Percentiles rank a stretch among this genome's conserved stretches.
Conservation (phyloP, 2,888 invertebrate genomes). For the Eudasyphora cyanicolor region DNA sequence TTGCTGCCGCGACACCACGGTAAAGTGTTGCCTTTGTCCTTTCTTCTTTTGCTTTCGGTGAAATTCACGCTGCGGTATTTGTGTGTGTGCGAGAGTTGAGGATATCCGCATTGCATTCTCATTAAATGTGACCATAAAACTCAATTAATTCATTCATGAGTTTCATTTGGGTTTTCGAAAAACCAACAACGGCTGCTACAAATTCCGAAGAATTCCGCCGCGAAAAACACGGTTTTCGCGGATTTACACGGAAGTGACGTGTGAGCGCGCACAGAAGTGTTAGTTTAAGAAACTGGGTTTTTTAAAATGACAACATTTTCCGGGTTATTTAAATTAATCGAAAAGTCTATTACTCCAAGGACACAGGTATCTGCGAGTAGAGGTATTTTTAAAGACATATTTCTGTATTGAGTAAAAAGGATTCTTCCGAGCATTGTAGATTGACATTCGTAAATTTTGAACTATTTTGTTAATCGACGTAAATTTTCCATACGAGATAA, state of each 20-base stretch:
- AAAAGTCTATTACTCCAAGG: too few relatives aligned
- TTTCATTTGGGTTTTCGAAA: conserved; percentile 17
- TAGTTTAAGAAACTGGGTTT: background rate
- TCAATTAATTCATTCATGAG: conserved; percentile 31
- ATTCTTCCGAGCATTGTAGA: too few relatives aligned
- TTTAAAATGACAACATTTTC: too few relatives aligned
- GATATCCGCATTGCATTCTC: conserved; percentile 25
- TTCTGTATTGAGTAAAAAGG: too few relatives aligned
- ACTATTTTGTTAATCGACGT: too few relatives aligned
- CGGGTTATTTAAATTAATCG: conserved; percentile 15
- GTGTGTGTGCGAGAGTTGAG: background rate
- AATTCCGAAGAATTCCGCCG: background rate
- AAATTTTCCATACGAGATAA: too few relatives aligned
- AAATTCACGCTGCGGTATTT: background rate
- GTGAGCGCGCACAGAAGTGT: background rate
- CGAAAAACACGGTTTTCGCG: background rate
- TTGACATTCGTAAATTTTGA: too few relatives aligned
- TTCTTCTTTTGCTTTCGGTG: background rate
- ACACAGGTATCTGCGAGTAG: too few relatives aligned
- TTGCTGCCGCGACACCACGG: background rate
- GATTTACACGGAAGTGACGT: background rate
- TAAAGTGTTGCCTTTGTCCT: background rate
- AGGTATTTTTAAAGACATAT: too few relatives aligned
- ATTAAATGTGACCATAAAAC: background rate
- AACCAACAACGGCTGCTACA: background rate